These are phyloP conservation scores for Myopa testacea DNA, from an alignment of 2,888 invertebrate species.

Conservation along the genomic window DNA sequence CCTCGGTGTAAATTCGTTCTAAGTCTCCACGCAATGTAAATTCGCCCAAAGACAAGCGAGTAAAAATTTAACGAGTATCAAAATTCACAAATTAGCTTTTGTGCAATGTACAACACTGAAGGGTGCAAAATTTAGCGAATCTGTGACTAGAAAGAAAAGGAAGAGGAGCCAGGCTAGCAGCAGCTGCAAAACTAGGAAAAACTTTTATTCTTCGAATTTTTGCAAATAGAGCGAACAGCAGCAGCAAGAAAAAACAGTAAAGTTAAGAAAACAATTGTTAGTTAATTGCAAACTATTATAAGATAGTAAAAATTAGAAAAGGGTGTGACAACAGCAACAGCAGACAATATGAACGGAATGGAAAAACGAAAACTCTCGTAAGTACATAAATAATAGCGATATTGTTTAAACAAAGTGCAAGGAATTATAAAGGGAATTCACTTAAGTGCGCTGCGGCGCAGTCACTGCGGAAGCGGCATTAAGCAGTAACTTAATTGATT, in stretches of 20 bases:
- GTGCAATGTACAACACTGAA: neutral
- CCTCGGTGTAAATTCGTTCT: no score
- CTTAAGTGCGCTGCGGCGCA: conserved; percentile 7
- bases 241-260: neutral
- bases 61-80: no score
- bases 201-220: conserved; percentile 18
- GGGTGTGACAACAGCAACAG: conserved; percentile 11
- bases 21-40: no score
- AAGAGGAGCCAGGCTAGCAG: conserved; percentile 29
- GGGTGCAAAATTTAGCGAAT: neutral
- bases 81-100: no score
- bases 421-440: neutral
- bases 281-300: neutral
- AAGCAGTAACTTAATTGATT: conserved; percentile 33
- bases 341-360: conserved; percentile 62
- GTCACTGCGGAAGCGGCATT: conserved; percentile 6
- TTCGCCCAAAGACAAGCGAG: no score
- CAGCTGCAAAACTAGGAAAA: conserved; percentile 19
- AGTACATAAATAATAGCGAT: conserved; percentile 54
- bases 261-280: conserved; percentile 18
- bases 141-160: neutral
- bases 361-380: conserved; percentile 69
- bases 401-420: conserved; percentile 12
- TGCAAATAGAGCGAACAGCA: conserved; percentile 14
- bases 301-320: neutral